Evolutionary conservation across 2,797 vertebrate genomes (phyloP), one percentile per base, ranked within the genome.

Genomic region (Leptodactylus fallax): DNA sequence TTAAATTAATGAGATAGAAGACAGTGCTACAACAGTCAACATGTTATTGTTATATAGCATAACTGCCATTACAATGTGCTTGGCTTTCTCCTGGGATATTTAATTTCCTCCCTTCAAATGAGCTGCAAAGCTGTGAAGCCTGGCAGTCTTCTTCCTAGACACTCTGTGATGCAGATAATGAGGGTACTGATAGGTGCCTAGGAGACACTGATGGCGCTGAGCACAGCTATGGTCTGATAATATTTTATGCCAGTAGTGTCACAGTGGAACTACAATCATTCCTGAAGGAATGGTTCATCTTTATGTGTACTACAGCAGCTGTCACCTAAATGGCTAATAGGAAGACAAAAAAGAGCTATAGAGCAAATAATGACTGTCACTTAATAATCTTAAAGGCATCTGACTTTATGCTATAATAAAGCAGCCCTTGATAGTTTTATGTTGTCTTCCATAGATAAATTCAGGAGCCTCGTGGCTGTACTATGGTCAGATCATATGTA

Each of bases 61-160:
- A 87, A 91, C 93, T 92, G 94, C 94, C 91, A 91, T 93, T 93
- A 93, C 93, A 91, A 92, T 92, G 94, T 91, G 94, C 95, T 94
- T 94, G 93, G 93, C 94, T 93, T 93, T 92, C 96, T 96, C 93
- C 89, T 92, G 95, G 96, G 96, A 97, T 96, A 94, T 97, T 98
- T 98, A 96, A 99, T 98, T 98, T 98, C 97, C 97, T 95, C 95
- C 96, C 94, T 95, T 95, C 96, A 97, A 97, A 97, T 96, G 96
- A 97, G 97, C 96, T 96, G 94, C 94, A 94, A 95, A 95, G 94
- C 94, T 93, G 94, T 91, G 94, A 95, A 94, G 94, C 93, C 94
- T 94, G 95, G 95, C 94, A 94, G 94, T 92, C 93, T 92, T 95
- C 94, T 94, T 95, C 93, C 94, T 92, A 94, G 91, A 96, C 95